Conservation (phyloP, 2,113 vertebrate species). For the Podarcis raffonei region DNA sequence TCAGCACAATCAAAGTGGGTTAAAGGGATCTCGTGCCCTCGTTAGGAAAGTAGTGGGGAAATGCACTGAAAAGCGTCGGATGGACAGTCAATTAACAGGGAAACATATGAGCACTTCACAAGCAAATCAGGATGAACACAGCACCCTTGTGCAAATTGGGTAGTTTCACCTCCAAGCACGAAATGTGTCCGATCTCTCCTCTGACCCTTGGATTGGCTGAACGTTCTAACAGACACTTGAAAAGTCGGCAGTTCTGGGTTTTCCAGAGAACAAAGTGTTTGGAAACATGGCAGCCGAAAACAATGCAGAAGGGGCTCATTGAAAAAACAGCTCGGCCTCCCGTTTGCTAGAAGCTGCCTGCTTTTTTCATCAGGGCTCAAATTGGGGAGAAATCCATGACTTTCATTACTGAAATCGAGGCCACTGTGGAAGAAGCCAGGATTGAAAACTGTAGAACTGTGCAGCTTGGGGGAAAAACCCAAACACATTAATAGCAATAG, state of each 20-base stretch:
- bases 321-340: not conserved
- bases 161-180: no score
- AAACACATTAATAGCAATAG: not conserved
- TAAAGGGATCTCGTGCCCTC: no score
- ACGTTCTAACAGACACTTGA: not conserved
- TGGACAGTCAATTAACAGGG: no score
- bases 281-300: not conserved
- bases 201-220: not conserved
- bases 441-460: not conserved
- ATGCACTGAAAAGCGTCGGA: no score
- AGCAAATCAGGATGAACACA: no score
- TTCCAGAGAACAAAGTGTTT: not conserved
- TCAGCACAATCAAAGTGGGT: no score
- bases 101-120: no score
- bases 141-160: no score
- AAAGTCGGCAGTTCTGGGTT: not conserved
- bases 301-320: not conserved
- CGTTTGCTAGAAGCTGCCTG: not conserved
- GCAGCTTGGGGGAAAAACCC: not conserved
- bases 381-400: not conserved
- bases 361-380: constrained; percentile 12
- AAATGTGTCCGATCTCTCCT: no score
- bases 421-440: not conserved
- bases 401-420: constrained; percentile 3
- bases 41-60: no score